Percentiles rank a stretch among this genome's conserved stretches.
Evolutionary conservation across 2,797 vertebrate species (phyloP).

Genomic region (Ibycter americanus): DNA sequence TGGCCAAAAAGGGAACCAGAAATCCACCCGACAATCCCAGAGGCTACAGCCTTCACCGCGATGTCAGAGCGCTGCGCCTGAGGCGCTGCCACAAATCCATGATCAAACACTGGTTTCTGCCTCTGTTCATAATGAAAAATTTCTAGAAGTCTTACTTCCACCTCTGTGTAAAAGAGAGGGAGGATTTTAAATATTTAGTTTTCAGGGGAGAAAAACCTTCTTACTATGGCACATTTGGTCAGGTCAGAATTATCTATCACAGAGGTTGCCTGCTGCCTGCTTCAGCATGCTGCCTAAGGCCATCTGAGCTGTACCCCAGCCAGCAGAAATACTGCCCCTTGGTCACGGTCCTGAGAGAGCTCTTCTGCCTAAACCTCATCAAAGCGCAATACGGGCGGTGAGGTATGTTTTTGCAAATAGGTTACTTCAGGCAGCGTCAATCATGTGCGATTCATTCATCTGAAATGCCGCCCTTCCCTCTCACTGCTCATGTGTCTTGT

Average conservation of each 20-base stretch:
- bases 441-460: neutral
- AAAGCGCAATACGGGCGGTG: rapidly evolving
- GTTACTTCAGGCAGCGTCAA: neutral
- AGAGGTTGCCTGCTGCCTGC: neutral
- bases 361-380: neutral
- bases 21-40: neutral
- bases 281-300: neutral
- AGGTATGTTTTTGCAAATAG: neutral
- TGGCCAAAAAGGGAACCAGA: neutral
- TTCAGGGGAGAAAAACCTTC: neutral
- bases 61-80: rapidly evolving
- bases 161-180: neutral
- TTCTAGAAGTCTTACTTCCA: neutral
- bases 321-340: neutral
- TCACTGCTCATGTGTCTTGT: neutral
- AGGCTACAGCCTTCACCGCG: neutral
- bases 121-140: neutral
- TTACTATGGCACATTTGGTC: neutral
- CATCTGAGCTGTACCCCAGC: neutral
- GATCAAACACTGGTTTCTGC: rapidly evolving
- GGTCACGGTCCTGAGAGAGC: neutral
- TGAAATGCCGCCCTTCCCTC: neutral
- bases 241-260: neutral
- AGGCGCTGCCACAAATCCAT: neutral
- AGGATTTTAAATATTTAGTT: neutral